These are phyloP conservation scores for Chiloscyllium plagiosum DNA, from an alignment of 2,113 vertebrate species.

Conservation along the genomic window DNA sequence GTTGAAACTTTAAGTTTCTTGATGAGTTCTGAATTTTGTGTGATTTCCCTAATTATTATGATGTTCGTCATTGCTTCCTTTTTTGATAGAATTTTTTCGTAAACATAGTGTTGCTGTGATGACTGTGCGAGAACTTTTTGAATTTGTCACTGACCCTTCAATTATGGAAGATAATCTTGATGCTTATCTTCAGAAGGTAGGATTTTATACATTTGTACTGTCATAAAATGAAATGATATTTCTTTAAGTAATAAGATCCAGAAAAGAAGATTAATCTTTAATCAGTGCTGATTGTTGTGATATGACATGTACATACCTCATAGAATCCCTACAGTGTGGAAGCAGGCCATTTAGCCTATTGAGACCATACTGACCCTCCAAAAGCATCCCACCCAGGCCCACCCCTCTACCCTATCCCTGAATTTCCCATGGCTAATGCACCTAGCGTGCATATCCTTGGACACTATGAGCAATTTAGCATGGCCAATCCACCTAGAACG, in stretches of 20 bases:
- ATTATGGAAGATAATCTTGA: constrained; percentile 78
- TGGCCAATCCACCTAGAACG: no score
- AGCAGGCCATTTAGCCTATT: no score
- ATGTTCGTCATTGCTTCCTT: accelerated
- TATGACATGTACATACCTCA: no score
- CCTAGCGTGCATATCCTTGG: no score
- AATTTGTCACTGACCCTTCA: constrained; percentile 86
- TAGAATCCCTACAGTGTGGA: no score
- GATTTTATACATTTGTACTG: constrained; percentile 19
- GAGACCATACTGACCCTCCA: no score
- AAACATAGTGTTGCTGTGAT: constrained; percentile 77
- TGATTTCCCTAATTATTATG: background rate
- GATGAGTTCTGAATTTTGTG: background rate
- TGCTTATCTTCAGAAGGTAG: constrained; percentile 78
- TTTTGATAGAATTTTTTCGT: constrained; percentile 75
- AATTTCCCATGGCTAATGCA: no score
- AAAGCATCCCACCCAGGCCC: no score
- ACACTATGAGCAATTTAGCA: no score
- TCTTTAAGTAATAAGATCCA: background rate
- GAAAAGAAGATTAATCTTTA: background rate
- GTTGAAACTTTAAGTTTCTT: background rate
- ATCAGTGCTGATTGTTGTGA: background rate
- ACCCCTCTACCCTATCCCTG: no score
- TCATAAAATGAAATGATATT: background rate
- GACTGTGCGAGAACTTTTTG: constrained; percentile 89